phyloP scores from a whole-genome alignment of 1,140 invertebrate species.

The Drosophila guanche region DNA sequence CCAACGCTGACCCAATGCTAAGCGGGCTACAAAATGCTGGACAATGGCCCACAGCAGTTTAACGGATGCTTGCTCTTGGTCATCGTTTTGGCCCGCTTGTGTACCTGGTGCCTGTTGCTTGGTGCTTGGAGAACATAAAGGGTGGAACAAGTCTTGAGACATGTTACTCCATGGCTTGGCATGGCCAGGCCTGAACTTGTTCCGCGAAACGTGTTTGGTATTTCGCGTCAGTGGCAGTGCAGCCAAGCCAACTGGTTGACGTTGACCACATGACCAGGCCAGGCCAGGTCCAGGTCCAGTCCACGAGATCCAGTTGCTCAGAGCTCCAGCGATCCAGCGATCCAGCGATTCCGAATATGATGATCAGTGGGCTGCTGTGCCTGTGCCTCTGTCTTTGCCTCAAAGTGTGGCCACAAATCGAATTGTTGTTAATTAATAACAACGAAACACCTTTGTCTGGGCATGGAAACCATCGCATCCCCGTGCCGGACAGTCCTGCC shows the following conservation, averaged over 20 bases:
- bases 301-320: conserved; percentile 31
- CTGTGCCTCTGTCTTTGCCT: conserved; percentile 38
- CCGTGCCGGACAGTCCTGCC: background rate
- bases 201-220: conserved; percentile 77
- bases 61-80: conserved; percentile 59
- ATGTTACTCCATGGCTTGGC: conserved; percentile 63
- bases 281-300: conserved; percentile 17
- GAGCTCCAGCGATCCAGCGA: conserved; percentile 24
- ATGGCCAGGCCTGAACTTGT: conserved; percentile 67
- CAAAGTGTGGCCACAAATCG: conserved; percentile 77
- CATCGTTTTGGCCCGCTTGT: conserved; percentile 8
- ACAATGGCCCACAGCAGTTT: conserved; percentile 79
- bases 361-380: conserved; percentile 11
- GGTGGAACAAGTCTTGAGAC: conserved; percentile 78
- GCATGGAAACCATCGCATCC: background rate
- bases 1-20: conserved; percentile 74
- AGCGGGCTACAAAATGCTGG: conserved; percentile 68
- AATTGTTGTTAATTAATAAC: conserved; percentile 79
- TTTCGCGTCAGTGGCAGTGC: conserved; percentile 50
- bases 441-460: conserved; percentile 68
- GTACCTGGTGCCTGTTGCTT: background rate
- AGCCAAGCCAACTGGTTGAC: conserved; percentile 34
- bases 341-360: conserved; percentile 31
- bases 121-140: conserved; percentile 51
- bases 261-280: conserved; percentile 45